phyloP scores from a whole-genome alignment of 2,888 invertebrate species.

The Quadroppia sp. region DNA sequence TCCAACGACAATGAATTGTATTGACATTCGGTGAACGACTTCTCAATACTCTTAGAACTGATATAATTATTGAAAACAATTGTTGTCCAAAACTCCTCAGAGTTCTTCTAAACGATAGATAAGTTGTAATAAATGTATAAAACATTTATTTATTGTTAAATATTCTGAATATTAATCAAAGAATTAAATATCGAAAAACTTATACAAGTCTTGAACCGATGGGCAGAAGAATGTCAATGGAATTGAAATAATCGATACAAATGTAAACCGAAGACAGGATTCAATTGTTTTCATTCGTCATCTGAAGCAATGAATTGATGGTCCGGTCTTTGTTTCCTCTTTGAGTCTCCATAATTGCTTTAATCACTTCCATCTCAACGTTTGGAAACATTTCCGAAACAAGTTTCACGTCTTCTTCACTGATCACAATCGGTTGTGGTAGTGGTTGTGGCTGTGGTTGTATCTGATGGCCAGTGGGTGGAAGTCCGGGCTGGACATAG shows the following conservation, averaged over 20 bases:
- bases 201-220: background rate
- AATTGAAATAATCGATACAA: too few relatives aligned
- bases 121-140: background rate
- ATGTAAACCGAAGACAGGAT: background rate
- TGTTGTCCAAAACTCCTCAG: background rate
- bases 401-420: conserved; percentile 44
- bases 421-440: conserved; percentile 33
- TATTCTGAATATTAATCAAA: conserved; percentile 1
- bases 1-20: too few relatives aligned
- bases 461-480: background rate
- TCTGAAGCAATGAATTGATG: conserved; percentile 60
- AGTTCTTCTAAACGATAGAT: background rate
- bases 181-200: background rate
- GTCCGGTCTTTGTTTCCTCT: conserved; percentile 82
- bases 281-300: conserved; percentile 23
- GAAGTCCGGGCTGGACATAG: conserved; percentile 37
- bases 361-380: conserved; percentile 86
- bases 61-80: background rate
- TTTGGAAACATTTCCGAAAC: conserved; percentile 94
- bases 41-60: too few relatives aligned
- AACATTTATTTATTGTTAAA: background rate
- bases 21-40: too few relatives aligned
- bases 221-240: background rate
- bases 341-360: conserved; percentile 82
- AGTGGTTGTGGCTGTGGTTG: conserved; percentile 16